phyloP scores from a whole-genome alignment of 2,888 invertebrate species.

The Cosmopolites sordidus region DNA sequence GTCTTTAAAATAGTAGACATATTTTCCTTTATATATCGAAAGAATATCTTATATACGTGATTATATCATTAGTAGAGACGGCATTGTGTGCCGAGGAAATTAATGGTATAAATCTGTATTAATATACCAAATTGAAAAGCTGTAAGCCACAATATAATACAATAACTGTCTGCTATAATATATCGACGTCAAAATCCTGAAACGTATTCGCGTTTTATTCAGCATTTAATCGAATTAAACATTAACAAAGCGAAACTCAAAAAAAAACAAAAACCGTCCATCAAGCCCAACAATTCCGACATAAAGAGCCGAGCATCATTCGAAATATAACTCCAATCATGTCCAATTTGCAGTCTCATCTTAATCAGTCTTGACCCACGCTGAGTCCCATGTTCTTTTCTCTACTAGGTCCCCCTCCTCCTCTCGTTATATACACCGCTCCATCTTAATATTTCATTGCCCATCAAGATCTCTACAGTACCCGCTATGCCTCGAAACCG shows the following conservation, averaged over 20 bases:
- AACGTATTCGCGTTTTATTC: no score
- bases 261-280: not conserved
- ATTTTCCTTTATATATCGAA: no score
- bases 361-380: constrained; percentile 20
- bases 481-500: constrained; percentile 16
- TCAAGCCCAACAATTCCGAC: not conserved
- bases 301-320: constrained; percentile 1
- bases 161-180: no score
- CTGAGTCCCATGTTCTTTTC: constrained; percentile 7
- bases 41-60: no score
- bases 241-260: not conserved
- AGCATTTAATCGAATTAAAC: constrained; percentile 1
- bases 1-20: no score
- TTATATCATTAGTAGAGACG: no score
- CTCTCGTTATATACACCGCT: constrained; percentile 3
- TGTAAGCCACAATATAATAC: no score
- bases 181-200: no score
- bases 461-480: constrained; percentile 23
- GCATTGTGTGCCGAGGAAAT: no score
- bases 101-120: no score
- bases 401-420: not conserved
- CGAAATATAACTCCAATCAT: constrained; percentile 16
- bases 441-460: constrained; percentile 26
- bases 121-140: no score
- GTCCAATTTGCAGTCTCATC: constrained; percentile 18